Evolutionary conservation across 1,140 invertebrate genomes (phyloP).

Genomic region (Zaprionus vittiger): DNA sequence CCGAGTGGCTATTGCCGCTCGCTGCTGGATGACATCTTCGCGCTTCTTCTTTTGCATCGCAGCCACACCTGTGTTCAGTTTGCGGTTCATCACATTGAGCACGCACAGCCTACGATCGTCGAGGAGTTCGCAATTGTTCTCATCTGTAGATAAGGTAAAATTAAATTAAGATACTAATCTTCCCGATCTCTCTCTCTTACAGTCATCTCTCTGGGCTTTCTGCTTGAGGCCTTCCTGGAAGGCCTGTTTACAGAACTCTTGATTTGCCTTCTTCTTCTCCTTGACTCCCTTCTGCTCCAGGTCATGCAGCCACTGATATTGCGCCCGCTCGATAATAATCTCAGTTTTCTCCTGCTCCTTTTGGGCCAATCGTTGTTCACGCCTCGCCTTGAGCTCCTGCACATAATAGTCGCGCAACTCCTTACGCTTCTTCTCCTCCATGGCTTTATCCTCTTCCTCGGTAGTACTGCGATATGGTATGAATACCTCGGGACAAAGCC

Average conservation of each 20-base stretch:
- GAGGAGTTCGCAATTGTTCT: slow-evolving; percentile 46
- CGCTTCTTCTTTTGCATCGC: slow-evolving; percentile 20
- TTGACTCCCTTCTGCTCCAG: slow-evolving; percentile 39
- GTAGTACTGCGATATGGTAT: slow-evolving; percentile 50
- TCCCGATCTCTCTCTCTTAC: slow-evolving; percentile 35
- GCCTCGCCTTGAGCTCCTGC: slow-evolving; percentile 6
- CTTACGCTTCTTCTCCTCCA: slow-evolving; percentile 23
- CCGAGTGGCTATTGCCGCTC: slow-evolving; percentile 13
- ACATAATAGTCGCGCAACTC: background rate
- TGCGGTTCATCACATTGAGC: slow-evolving; percentile 39
- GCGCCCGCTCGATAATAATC: slow-evolving; percentile 39
- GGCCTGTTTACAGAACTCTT: slow-evolving; percentile 49
- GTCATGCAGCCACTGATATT: slow-evolving; percentile 60
- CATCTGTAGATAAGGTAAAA: slow-evolving; percentile 34
- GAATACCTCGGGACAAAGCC: slow-evolving; percentile 39
- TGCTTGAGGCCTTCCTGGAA: slow-evolving; percentile 36
- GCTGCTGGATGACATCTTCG: background rate
- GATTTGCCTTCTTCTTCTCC: slow-evolving; percentile 24
- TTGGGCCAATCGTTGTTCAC: background rate
- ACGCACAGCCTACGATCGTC: slow-evolving; percentile 61
- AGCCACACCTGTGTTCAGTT: slow-evolving; percentile 33
- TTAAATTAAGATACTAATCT: background rate
- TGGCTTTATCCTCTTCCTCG: slow-evolving; percentile 45
- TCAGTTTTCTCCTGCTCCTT: slow-evolving; percentile 15
- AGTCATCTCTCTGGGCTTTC: slow-evolving; percentile 42